Conservation (phyloP, 2,797 vertebrate genomes). For the Schizopygopsis pylzovi region DNA sequence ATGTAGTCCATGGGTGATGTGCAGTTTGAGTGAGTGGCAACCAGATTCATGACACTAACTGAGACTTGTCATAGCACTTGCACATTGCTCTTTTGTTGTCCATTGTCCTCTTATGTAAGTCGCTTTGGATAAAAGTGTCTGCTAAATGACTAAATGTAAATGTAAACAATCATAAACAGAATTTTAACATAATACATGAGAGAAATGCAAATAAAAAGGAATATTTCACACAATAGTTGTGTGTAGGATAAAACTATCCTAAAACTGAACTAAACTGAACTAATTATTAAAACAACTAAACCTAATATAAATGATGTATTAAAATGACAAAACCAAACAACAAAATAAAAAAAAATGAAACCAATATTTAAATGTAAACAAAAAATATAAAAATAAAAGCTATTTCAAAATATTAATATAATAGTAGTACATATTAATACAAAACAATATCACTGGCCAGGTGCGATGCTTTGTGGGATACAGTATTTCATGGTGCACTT, state of each 20-base stretch:
- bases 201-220: no score
- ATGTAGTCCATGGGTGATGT: no score
- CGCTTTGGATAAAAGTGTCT: no score
- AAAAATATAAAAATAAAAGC: not conserved
- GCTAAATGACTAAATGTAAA: no score
- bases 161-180: no score
- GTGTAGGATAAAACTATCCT: not conserved
- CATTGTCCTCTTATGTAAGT: no score
- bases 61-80: no score
- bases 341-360: not conserved
- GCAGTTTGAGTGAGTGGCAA: no score
- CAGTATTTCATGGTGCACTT: not conserved
- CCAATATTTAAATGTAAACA: not conserved
- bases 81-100: no score
- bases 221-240: no score
- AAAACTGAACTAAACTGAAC: not conserved
- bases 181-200: no score
- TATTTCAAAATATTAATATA: not conserved
- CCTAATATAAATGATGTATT: not conserved
- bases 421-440: not conserved
- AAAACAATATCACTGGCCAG: not conserved
- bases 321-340: not conserved
- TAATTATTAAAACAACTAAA: not conserved
- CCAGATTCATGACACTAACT: no score
- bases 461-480: not conserved